A percentile compares a stretch with the other conserved stretches of the same genome.
These are phyloP conservation scores for Zosterops lateralis DNA, from an alignment of 2,113 vertebrate genomes.

Conservation along the genomic window DNA sequence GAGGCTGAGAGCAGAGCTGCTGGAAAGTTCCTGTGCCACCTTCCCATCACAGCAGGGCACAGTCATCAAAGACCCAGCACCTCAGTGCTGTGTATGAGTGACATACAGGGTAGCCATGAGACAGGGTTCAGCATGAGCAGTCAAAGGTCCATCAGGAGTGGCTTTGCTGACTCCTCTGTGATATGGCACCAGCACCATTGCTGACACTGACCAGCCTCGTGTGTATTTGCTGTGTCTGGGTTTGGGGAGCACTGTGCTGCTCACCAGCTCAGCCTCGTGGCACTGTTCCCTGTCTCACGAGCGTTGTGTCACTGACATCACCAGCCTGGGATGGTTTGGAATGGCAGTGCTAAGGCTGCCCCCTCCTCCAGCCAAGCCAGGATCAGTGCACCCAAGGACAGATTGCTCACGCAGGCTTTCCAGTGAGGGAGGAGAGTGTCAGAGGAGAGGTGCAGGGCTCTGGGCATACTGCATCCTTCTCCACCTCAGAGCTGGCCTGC, in stretches of 20 bases:
- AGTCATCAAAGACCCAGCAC: background rate
- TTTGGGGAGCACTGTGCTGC: background rate
- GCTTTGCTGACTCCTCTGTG: background rate
- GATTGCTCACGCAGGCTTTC: background rate
- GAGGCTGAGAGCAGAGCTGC: background rate
- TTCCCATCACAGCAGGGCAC: background rate
- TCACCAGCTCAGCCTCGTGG: background rate
- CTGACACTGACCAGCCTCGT: rapidly evolving
- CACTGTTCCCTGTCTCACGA: background rate
- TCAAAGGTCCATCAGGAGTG: background rate
- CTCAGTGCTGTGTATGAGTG: rapidly evolving
- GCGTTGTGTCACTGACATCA: background rate
- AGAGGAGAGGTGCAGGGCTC: background rate
- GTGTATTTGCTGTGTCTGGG: background rate
- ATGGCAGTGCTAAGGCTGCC: background rate
- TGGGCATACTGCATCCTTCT: background rate
- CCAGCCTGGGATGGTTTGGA: background rate
- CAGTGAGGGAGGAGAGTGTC: rapidly evolving
- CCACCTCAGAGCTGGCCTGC: background rate
- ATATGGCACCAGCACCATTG: rapidly evolving
- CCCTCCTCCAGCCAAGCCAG: background rate
- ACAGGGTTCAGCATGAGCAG: background rate
- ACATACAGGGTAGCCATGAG: rapidly evolving
- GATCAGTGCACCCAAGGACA: background rate
- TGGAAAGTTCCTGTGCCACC: background rate